Base-by-base conservation (phyloP, 1,140 invertebrate genomes). In the Cotesia vestalis region DNA sequence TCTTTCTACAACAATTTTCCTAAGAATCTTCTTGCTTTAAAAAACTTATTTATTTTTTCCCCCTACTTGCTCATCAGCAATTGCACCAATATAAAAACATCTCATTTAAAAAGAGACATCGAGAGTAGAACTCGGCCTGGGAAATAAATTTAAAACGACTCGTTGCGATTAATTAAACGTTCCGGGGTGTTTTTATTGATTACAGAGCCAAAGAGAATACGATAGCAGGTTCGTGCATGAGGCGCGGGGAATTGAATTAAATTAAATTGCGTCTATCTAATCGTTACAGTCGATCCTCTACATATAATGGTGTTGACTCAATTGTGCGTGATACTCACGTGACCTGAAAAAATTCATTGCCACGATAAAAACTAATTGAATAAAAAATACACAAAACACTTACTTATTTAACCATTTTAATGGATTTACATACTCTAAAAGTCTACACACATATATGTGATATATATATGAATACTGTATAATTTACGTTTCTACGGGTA, bases 251-350 rank as follows among this genome's bases (percentile, higher is more conserved):
- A 64, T 51, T 69, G 27, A 66, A 71, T 71, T 71, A 52, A 66
- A 71, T 71, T 52, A 66, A 71, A 71, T 71, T 52, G 69, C 61
- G 69, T 71, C 51, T 71, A 71, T 63, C 69, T 71, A 71, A 71
- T 71, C 61, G 69, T 20, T 62, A 36, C 51, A 53, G 60, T 55
- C 34, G 6, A 63, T 55, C 60, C 62, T 38, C n/a, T 14, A n/a
- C 35, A 52, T 46, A 46, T 46, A 6, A 46, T 46, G 2, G 6
- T 9, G 0, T 46, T 46, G 5, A 59, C 53, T 38, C 55, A 57
- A 69, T 57, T 40, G 34, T 62, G 60, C 36, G 60, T 62, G 60
- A 62, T 38, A 38, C 38, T 36, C 38, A 57, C 12, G 36, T 11
- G 38, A 34, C 3, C 55, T 69, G 67, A 38, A 60, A 64, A 64